Evolutionary conservation across 2,113 vertebrate genomes (phyloP).

Genomic region (Choloepus hoffmanni): DNA sequence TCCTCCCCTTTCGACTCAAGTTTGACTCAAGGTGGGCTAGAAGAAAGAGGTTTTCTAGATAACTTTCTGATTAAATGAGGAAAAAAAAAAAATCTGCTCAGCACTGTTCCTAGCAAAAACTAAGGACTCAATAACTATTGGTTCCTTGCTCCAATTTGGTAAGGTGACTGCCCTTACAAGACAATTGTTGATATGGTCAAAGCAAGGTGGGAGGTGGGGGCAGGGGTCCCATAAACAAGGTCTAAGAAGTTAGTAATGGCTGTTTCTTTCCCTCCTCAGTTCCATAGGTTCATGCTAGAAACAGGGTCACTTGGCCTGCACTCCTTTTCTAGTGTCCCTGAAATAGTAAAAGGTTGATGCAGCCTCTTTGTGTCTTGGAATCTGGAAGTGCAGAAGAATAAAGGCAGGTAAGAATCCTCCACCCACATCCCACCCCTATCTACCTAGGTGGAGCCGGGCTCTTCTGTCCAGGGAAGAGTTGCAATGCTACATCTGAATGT

Average conservation of each 20-base stretch:
- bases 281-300: neutral
- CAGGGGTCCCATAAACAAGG: fast-evolving
- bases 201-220: neutral
- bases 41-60: neutral
- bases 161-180: neutral
- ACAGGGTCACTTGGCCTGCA: too few species aligned
- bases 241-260: neutral
- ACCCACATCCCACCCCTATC: neutral
- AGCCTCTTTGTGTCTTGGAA: neutral
- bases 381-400: neutral
- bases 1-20: neutral
- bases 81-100: neutral
- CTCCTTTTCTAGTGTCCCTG: neutral
- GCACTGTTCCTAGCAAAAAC: neutral
- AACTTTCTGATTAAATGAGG: neutral
- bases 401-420: neutral
- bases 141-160: neutral
- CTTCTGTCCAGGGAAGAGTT: neutral
- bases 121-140: neutral
- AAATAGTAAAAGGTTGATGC: neutral
- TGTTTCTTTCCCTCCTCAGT: neutral
- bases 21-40: neutral
- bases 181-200: neutral
- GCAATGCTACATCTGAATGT: neutral
- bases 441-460: neutral